Conservation (phyloP, 1,140 invertebrate genomes). For the Sinella curviseta region DNA sequence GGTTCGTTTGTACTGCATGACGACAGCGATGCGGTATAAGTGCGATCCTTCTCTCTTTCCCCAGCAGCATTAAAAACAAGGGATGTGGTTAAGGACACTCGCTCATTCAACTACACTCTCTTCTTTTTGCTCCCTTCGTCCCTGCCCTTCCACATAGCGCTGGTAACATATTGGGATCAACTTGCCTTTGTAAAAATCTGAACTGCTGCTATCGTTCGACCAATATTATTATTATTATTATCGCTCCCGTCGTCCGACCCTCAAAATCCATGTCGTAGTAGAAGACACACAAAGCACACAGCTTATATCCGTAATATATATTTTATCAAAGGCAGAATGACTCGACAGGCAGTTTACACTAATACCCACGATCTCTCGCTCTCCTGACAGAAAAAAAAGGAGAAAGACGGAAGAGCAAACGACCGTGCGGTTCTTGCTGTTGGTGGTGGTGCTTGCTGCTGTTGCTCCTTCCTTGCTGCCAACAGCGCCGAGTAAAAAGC, state of each 20-base stretch:
- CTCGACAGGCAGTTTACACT: conserved; percentile 12
- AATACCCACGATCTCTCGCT: conserved; percentile 12
- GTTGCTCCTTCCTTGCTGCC: background rate
- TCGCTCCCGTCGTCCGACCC: background rate
- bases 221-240: background rate
- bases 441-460: background rate
- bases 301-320: background rate
- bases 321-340: background rate
- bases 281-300: background rate
- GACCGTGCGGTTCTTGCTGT: background rate
- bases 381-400: background rate
- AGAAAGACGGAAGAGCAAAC: background rate
- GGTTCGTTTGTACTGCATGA: background rate
- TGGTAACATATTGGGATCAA: conserved; percentile 1
- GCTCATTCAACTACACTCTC: background rate
- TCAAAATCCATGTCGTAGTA: background rate
- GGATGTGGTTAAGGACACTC: conserved; percentile 20
- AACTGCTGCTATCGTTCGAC: background rate
- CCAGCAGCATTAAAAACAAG: conserved; percentile 16
- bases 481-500: background rate
- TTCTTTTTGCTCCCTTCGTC: background rate
- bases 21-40: background rate
- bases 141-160: background rate
- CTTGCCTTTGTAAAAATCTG: conserved; percentile 3
- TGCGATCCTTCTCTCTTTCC: background rate